Percentiles rank a stretch among this genome's conserved stretches.
Conservation (phyloP, 2,113 vertebrate species). For the Silurus meridionalis region DNA sequence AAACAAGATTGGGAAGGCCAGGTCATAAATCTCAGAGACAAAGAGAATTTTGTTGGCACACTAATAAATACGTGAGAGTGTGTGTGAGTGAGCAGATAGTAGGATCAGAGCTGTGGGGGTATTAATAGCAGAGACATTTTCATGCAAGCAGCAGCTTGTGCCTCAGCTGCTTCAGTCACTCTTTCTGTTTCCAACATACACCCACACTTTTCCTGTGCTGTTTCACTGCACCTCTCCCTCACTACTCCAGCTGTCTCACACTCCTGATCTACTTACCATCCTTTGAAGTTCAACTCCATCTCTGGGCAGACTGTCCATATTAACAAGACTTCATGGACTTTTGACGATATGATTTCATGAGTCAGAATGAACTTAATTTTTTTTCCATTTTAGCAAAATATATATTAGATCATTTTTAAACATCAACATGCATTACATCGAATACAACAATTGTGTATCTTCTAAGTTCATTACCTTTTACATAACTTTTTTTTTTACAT, state of each 20-base stretch:
- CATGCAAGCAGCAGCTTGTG: conserved; percentile 23
- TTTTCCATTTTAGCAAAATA: background rate
- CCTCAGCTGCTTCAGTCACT: conserved; percentile 32
- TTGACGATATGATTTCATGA: background rate
- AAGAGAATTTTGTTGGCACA: background rate
- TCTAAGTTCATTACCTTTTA: background rate
- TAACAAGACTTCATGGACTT: background rate
- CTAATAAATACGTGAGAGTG: background rate
- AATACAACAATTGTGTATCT: too few relatives aligned
- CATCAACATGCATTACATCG: background rate
- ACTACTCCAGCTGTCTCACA: conserved; percentile 23
- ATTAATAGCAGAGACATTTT: conserved; percentile 51
- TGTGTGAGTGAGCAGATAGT: background rate
- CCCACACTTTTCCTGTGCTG: conserved; percentile 31
- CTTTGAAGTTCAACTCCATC: background rate
- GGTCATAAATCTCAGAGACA: too few relatives aligned
- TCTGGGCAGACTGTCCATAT: background rate
- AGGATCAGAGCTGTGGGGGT: conserved; percentile 16
- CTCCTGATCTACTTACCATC: background rate
- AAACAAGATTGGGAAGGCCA: too few relatives aligned
- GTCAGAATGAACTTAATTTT: background rate
- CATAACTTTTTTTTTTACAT: background rate
- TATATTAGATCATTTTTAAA: background rate
- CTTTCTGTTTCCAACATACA: background rate
- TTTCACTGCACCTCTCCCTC: conserved; percentile 61